Evolutionary conservation across 1,140 invertebrate species (phyloP), one percentile per base, ranked within the genome.

Genomic region (Bombus polaris): DNA sequence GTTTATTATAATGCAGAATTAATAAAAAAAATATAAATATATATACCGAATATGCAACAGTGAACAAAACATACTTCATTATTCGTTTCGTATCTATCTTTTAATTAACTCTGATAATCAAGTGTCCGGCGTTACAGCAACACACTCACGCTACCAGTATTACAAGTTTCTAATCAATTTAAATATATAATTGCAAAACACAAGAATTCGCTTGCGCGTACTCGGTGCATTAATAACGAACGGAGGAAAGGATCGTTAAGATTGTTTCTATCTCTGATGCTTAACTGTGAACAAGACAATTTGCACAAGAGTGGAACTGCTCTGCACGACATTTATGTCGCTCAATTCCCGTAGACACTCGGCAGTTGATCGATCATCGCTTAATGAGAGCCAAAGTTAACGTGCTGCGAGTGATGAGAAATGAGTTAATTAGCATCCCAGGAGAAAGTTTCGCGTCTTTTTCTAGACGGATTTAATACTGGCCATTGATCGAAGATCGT

Each of bases 371-470:
- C 84, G 82, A 91, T 92, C 91, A 90, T 86, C 79, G 47, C 75
- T 89, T 90, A 92, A 92, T 90, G 88, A 91, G 89, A 85, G 78
- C 76, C 81, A 59, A 75, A 86, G 78, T 47, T 47, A 87, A 92
- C 86, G 83, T 42, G 81, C 62, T 59, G 57, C 66, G 83, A 83
- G 73, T 84, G 81, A 81, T 89, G 92, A 88, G 88, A 88, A 93
- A 92, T 89, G 87, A 91, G 85, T 86, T 90, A 92, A 93, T 93
- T 93, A 93, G 87, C 87, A 90, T 86, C 71, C 70, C 90, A 47
- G 73, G 77, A 74, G 84, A 84, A 85, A 68, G 53, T 81, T 75
- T 72, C 66, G 32, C 78, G 76, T 18, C n/a, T 28, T 81, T 87
- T 73, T 44, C 79, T 59, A 65, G 44, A 25, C 32, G 22, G 62